Evolutionary conservation across 1,140 invertebrate species (phyloP), one percentile per base, ranked within the genome.

Genomic region (Zophobas atratus): DNA sequence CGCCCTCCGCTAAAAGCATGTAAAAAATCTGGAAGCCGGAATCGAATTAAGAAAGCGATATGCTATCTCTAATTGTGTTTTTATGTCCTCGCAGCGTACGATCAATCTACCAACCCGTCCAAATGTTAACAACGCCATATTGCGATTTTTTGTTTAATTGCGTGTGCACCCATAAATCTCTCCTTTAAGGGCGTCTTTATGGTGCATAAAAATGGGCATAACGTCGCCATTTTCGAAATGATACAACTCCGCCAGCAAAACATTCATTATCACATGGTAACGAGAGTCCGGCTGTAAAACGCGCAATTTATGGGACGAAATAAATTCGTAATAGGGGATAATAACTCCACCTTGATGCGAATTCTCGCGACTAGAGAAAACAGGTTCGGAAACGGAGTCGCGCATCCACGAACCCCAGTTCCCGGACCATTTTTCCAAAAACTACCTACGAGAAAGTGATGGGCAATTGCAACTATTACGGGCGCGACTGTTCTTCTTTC

Each of bases 71-170:
- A 60, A 60, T 60, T 60, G 36, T 60, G 34, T 60, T 60, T 60
- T 60, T 60, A 60, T 60, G 36, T 38, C 56, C 1, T 39, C 2
- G 56, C 6, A 35, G 20, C 34, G 6, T 34, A 20, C 49, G n/a
- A 5, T 51, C 49, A 39, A 63, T 63, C 57, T 39, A 8, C 6
- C 5, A 1, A n/a, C 57, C 35, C 57, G 8, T 33, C 35, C 33
- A 63, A 63, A 63, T 63, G 36, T 4, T 36, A 63, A 35, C 1
- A 34, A 20, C 20, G 39, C 1, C 60, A 67, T 67, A 46, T 46
- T 67, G 60, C n/a, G 38, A 67, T 67, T 67, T 67, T 67, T 67
- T 67, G 60, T 39, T 67, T 67, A 67, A 67, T 67, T 67, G 60
- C 39, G 6, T 67, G 60, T 67, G 46, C 8, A 67, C 60, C n/a